These are phyloP conservation scores for Chironex yamaguchii DNA, from an alignment of 30 jellyfish, hydroid and myxozoan genomes.

Conservation along the genomic window DNA sequence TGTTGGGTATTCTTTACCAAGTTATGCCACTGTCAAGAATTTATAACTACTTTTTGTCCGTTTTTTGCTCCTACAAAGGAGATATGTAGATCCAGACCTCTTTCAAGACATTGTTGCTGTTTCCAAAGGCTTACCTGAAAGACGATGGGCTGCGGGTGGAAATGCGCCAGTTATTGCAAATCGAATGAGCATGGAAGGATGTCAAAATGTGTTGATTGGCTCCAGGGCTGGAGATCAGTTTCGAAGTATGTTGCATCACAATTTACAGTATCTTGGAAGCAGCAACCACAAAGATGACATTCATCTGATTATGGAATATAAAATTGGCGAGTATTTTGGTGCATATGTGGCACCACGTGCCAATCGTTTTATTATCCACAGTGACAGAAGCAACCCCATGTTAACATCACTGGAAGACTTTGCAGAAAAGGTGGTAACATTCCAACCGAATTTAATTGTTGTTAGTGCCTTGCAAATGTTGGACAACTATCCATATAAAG, in stretches of 20 bases:
- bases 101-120: slow-evolving; percentile 48
- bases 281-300: slow-evolving; percentile 80
- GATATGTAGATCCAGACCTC: slow-evolving; percentile 57
- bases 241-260: slow-evolving; percentile 55
- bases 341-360: slow-evolving; percentile 83
- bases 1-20: too few species aligned
- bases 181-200: slow-evolving; percentile 81
- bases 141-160: slow-evolving; percentile 91
- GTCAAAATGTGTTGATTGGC: slow-evolving; percentile 64
- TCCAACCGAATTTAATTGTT: slow-evolving; percentile 76
- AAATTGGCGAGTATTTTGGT: slow-evolving; percentile 92
- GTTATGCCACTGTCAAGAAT: too few species aligned
- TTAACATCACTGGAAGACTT: slow-evolving; percentile 74
- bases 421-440: slow-evolving; percentile 9
- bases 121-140: slow-evolving; percentile 63
- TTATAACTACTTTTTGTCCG: too few species aligned
- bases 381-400: slow-evolving; percentile 84
- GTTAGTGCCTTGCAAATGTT: slow-evolving; percentile 92
- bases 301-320: slow-evolving; percentile 85
- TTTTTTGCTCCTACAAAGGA: background rate
- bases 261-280: slow-evolving; percentile 66
- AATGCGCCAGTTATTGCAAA: slow-evolving; percentile 92
- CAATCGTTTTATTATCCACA: slow-evolving; percentile 81
- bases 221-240: slow-evolving; percentile 77
- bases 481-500: slow-evolving; percentile 84